These are phyloP conservation scores for Tonatia bakeri DNA, from an alignment of 2,113 vertebrate species.

Conservation along the genomic window DNA sequence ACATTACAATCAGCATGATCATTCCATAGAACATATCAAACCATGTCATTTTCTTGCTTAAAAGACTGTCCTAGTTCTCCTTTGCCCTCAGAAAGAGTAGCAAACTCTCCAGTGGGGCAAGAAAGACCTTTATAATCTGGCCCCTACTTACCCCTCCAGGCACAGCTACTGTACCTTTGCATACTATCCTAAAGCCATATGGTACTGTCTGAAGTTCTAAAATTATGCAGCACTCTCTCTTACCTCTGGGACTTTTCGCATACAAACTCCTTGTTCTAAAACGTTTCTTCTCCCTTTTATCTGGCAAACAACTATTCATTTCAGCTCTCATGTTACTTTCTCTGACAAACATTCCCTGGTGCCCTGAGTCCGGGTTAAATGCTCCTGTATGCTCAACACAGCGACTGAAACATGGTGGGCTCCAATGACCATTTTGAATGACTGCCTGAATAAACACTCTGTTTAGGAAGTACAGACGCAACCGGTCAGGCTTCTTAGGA, in stretches of 20 bases:
- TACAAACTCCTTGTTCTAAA: background rate
- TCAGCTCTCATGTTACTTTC: background rate
- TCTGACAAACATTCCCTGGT: background rate
- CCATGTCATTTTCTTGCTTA: background rate
- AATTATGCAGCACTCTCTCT: background rate
- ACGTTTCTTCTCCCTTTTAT: background rate
- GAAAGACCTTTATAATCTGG: background rate
- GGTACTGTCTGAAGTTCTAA: background rate
- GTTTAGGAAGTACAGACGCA: background rate
- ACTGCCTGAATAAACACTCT: background rate
- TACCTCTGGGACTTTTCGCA: background rate
- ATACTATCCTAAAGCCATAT: background rate
- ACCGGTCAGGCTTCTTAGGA: background rate
- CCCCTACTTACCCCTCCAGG: background rate
- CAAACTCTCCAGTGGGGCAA: background rate
- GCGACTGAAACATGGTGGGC: background rate
- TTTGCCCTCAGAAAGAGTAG: too few relatives aligned
- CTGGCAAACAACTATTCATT: background rate
- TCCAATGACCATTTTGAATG: background rate
- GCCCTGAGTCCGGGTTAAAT: background rate
- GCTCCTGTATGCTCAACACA: background rate
- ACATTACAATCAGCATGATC: background rate
- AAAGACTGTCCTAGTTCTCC: background rate
- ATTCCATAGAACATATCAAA: background rate
- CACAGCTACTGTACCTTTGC: background rate